phyloP scores from a whole-genome alignment of 2,113 vertebrate species.

The Paramormyrops kingsleyae region DNA sequence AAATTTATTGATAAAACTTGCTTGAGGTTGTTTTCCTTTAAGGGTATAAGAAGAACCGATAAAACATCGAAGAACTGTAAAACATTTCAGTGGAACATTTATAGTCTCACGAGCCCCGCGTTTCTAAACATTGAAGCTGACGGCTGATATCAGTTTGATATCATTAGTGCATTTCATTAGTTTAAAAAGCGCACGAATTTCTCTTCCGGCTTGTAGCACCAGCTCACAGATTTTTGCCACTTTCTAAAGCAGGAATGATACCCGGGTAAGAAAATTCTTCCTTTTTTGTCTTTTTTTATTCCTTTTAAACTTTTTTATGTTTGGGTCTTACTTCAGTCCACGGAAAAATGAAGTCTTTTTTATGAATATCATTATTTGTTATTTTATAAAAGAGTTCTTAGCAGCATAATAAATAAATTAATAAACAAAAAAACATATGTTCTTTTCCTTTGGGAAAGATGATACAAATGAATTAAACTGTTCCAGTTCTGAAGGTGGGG shows the following conservation, averaged over 20 bases:
- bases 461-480: constrained; percentile 31
- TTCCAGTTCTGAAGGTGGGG: constrained; percentile 11
- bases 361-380: not conserved
- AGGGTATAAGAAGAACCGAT: not conserved
- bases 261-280: constrained; percentile 28
- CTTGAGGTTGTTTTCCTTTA: not conserved
- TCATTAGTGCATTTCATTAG: not conserved
- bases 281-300: not conserved
- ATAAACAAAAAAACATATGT: no score
- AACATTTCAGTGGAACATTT: not conserved
- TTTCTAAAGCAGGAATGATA: not conserved
- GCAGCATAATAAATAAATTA: no score
- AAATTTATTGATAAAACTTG: not conserved
- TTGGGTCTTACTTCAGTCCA: constrained; percentile 21
- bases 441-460: constrained; percentile 19
- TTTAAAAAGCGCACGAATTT: not conserved
- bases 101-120: not conserved
- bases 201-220: not conserved
- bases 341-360: constrained; percentile 19
- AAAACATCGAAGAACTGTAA: no score
- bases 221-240: not conserved
- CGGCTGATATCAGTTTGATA: not conserved
- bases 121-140: not conserved
- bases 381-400: no score
- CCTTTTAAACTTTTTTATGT: not conserved